phyloP scores from a whole-genome alignment of 1,140 invertebrate genomes.

The Saccostrea glomerata region DNA sequence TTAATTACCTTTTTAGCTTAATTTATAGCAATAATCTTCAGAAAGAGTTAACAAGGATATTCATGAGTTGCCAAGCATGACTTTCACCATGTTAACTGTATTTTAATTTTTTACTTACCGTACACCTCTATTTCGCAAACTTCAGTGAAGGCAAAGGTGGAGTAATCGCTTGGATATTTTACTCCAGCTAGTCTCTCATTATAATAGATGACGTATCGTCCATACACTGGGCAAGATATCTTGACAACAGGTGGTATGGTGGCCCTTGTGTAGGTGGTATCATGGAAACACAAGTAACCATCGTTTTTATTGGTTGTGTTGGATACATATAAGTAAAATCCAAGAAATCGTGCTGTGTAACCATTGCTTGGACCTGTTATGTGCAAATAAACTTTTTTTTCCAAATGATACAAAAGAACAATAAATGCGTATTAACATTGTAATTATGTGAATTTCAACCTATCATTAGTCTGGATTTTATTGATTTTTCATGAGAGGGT shows the following conservation, averaged over 20 bases:
- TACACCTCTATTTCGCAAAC: neutral
- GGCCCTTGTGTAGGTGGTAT: neutral
- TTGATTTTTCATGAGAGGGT: too few species aligned
- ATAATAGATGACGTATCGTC: neutral
- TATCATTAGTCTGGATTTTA: too few species aligned
- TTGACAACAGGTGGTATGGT: neutral
- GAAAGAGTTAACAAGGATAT: too few species aligned
- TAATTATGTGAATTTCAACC: too few species aligned
- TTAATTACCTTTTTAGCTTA: too few species aligned
- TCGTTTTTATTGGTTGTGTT: neutral
- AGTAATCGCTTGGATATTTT: neutral
- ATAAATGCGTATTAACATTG: too few species aligned
- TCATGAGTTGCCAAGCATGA: too few species aligned
- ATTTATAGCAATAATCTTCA: too few species aligned
- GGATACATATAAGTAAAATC: neutral
- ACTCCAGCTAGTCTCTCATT: neutral
- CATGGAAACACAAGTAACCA: neutral
- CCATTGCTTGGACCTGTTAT: neutral
- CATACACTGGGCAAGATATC: neutral
- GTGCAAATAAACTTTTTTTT: too few species aligned
- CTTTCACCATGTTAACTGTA: too few species aligned
- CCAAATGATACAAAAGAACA: too few species aligned
- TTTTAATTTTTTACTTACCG: neutral
- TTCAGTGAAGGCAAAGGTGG: neutral
- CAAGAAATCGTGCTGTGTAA: neutral